Conservation (phyloP, 2,113 vertebrate genomes). For the Sylvia atricapilla region DNA sequence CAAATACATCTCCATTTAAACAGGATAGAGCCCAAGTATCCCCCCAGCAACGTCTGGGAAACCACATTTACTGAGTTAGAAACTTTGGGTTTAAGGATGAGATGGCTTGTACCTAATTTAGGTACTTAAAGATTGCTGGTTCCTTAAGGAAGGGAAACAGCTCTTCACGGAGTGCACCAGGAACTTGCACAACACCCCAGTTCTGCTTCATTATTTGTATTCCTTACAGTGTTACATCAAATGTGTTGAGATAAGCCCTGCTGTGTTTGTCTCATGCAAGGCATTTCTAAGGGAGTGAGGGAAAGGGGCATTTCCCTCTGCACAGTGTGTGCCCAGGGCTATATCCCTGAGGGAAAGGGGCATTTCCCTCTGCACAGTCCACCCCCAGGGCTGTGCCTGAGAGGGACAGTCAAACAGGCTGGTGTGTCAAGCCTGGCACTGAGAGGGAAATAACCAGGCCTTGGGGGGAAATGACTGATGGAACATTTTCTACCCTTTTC, state of each 20-base stretch:
- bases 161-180: no score
- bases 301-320: background rate
- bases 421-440: background rate
- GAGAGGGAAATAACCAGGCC: background rate
- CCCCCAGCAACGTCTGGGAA: background rate
- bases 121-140: no score
- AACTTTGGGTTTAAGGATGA: background rate
- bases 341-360: no score
- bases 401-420: background rate
- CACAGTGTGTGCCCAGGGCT: background rate
- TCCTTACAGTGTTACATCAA: no score
- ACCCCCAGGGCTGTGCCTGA: background rate
- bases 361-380: no score
- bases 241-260: no score
- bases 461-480: background rate
- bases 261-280: no score
- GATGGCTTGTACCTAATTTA: background rate
- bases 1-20: background rate
- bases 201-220: no score
- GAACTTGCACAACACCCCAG: no score
- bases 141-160: no score
- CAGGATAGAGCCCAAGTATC: background rate
- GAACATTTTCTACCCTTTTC: background rate
- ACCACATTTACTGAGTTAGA: background rate
- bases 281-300: no score